phyloP scores from a whole-genome alignment of 2,888 invertebrate genomes.

The Limnephilus lunatus region DNA sequence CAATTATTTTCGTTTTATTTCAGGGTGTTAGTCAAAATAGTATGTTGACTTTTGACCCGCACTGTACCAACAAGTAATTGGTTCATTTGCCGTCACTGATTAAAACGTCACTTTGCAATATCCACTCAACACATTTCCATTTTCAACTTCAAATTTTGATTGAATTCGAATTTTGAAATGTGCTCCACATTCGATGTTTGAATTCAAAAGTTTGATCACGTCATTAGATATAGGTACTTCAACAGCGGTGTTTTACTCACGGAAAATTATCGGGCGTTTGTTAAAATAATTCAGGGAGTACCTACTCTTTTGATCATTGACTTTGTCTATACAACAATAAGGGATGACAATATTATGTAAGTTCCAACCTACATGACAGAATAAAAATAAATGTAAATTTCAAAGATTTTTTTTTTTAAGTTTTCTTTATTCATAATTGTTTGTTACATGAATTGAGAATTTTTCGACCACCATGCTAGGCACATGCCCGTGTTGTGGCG shows the following conservation, averaged over 20 bases:
- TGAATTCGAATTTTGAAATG: slow-evolving; percentile 20
- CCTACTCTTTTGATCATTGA: not conserved
- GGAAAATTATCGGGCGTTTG: not conserved
- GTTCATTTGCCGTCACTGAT: slow-evolving; percentile 2
- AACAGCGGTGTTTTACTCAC: not conserved
- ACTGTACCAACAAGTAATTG: not conserved
- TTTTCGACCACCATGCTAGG: too few relatives aligned
- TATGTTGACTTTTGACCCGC: slow-evolving; percentile 2
- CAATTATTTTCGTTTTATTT: too few relatives aligned
- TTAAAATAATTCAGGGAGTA: not conserved
- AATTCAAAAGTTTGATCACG: not conserved
- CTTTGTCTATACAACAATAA: not conserved
- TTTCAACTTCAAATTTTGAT: slow-evolving; percentile 15
- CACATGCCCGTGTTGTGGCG: too few relatives aligned
- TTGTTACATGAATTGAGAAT: too few relatives aligned
- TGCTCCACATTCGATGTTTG: not conserved
- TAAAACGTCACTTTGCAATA: slow-evolving; percentile 26
- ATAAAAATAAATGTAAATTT: too few relatives aligned
- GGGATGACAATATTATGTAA: not conserved
- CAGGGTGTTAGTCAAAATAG: not conserved
- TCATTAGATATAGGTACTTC: not conserved
- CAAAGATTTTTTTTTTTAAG: too few relatives aligned
- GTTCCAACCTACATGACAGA: not conserved
- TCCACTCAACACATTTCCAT: slow-evolving; percentile 23
- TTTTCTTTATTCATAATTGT: too few relatives aligned